A percentile compares a stretch with the other conserved stretches of the same genome.
Conservation (phyloP, 1,140 invertebrate genomes). For the Pachypeltis micranthus region DNA sequence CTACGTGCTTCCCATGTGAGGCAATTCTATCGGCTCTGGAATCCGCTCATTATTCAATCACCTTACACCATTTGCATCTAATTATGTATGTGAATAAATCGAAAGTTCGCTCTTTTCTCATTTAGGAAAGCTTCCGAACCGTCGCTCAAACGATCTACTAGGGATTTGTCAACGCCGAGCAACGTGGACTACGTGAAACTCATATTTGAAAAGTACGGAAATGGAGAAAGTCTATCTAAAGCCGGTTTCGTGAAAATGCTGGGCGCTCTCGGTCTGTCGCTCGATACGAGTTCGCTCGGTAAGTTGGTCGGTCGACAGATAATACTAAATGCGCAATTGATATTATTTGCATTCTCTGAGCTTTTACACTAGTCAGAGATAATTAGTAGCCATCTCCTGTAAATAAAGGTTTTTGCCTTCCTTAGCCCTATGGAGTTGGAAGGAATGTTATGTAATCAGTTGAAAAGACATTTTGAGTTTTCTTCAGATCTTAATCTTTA, state of each 20-base stretch:
- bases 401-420: background rate
- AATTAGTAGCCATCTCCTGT: background rate
- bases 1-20: too few relatives aligned
- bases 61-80: too few relatives aligned
- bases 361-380: background rate
- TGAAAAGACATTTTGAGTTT: too few relatives aligned
- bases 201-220: constrained; percentile 22
- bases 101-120: too few relatives aligned
- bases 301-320: too few relatives aligned
- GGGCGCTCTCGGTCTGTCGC: background rate
- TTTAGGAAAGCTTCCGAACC: too few relatives aligned
- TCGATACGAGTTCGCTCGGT: background rate
- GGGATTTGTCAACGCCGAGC: background rate
- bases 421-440: too few relatives aligned
- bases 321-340: too few relatives aligned
- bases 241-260: constrained; percentile 24
- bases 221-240: constrained; percentile 20
- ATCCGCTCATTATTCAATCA: too few relatives aligned
- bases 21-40: too few relatives aligned
- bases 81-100: background rate
- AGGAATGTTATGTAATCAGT: too few relatives aligned
- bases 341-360: background rate
- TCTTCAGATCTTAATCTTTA: too few relatives aligned
- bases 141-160: background rate
- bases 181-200: constrained; percentile 20